Base-by-base conservation (phyloP, 2,113 vertebrate genomes). In the Corythoichthys intestinalis region DNA sequence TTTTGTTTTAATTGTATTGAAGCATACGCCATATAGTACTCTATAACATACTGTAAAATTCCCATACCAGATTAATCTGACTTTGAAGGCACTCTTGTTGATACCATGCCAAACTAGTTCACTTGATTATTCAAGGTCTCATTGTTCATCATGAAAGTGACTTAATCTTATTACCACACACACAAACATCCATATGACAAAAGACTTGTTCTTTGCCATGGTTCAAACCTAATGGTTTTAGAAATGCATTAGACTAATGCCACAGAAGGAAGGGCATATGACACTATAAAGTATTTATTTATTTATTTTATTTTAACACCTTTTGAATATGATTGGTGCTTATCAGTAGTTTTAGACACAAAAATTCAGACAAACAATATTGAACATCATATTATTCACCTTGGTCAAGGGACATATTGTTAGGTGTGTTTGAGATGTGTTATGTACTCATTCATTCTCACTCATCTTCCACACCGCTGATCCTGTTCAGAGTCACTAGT, bases 161-260 rank as follows among this genome's bases (percentile, higher is more conserved):
- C 73, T 86, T 82, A 83, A 85, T 89, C 81, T 86, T 78, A 74
- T 88, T 87, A 91, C 87, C 82, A 41, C 80, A 68, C 71, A 73
- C 82, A 79, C 80, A 72, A 88, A 87, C 75, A 90, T 86, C 76
- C 74, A 69, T 71, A 75, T 70, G 80, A 85, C 75, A 78, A 88
- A 87, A 81, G 78, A 86, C 74, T 83, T 84, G 76, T 74, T 80
- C 76, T 79, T 86, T 76, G 70, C 70, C 78, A 85, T 85, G 83
- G 84, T 87, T 86, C 82, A 48, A 81, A 86, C 82, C 79, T 85
- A 85, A 86, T 80, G 84, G 79, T 85, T 81, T 90, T 86, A 88
- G 10, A 12, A 77, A 77, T 67, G 87, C 72, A 84, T 87, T 87
- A 89, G 82, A 80, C 75, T 74, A 69, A 68, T 67, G 71, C 60